These are phyloP conservation scores for Saccostrea glomerata DNA, from an alignment of 1,140 invertebrate genomes.

Conservation along the genomic window DNA sequence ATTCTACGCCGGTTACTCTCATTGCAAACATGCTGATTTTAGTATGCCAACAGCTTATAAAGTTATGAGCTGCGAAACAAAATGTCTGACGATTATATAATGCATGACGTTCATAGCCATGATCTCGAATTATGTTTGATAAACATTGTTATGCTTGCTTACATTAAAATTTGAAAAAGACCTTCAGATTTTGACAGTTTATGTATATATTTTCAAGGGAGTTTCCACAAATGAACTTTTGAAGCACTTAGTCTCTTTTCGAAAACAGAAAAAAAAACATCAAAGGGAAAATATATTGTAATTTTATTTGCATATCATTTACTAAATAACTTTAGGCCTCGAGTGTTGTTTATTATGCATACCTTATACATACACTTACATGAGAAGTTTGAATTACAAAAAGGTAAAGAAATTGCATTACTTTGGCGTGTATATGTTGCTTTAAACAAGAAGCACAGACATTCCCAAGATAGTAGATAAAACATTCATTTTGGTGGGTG, in stretches of 20 bases:
- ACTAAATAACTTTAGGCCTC: background rate
- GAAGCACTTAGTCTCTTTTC: background rate
- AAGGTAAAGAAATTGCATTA: background rate
- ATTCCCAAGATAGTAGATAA: background rate
- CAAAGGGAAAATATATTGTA: constrained; percentile 11
- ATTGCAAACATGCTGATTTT: background rate
- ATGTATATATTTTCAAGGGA: no score
- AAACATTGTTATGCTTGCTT: no score
- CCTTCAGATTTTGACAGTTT: no score
- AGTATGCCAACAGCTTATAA: background rate
- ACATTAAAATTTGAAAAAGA: no score
- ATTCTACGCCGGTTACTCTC: background rate
- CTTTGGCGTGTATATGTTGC: background rate
- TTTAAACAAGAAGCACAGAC: background rate
- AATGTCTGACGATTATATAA: no score
- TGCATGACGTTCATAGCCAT: no score
- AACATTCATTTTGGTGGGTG: no score
- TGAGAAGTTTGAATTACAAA: background rate
- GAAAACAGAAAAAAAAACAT: constrained; percentile 1
- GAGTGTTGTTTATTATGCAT: background rate
- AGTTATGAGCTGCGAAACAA: no score
- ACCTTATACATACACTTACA: background rate
- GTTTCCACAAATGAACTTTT: background rate
- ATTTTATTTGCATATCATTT: constrained; percentile 31
- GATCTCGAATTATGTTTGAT: no score